Base-by-base conservation (phyloP, 2,888 invertebrate genomes). In the Euzetes globulus region DNA sequence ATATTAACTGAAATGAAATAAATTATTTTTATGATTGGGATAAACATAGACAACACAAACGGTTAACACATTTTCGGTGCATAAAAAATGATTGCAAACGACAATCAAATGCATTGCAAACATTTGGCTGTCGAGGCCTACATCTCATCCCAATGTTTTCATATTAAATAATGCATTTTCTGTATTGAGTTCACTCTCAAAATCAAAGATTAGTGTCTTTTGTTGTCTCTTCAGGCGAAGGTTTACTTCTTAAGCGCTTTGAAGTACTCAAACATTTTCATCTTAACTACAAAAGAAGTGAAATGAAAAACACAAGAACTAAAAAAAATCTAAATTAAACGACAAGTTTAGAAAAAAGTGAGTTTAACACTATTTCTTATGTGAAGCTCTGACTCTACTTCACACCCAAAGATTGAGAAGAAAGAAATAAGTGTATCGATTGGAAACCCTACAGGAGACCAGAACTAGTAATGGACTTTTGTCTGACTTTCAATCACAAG, bases 41-140 rank as follows among this genome's bases (percentile, higher is more conserved):
- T n/a, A 27, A 33, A 60, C n/a, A 25, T 13, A 19, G 2, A 58
- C 27, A 19, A n/a, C 19, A 19, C 19, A 25, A 58, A 27, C 58
- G 58, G 15, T 58, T 58, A 58, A 58, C 58, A 58, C 58, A 58
- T 58, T 25, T 58, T 58, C 27, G 22, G 58, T 58, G 58, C 58
- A 58, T 58, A 25, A 58, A n/a, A 58, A 19, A 58, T 58, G 17
- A 58, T 58, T 27, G 27, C 17, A 19, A n/a, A 19, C 50, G 19
- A 50, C 50, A 19, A 50, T n/a, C 19, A 50, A 50, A 19, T 50
- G 50, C 50, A 50, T n/a, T n/a, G n/a, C 41, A 58, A 58, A 25
- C 25, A 58, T 58, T 25, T 58, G 25, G 25, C 1, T 58, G 58
- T 58, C 58, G 19, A 25, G 58, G 15, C 25, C 3, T 58, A 6